phyloP scores from a whole-genome alignment of 2,113 vertebrate species.

The Mastomys natalensis region DNA sequence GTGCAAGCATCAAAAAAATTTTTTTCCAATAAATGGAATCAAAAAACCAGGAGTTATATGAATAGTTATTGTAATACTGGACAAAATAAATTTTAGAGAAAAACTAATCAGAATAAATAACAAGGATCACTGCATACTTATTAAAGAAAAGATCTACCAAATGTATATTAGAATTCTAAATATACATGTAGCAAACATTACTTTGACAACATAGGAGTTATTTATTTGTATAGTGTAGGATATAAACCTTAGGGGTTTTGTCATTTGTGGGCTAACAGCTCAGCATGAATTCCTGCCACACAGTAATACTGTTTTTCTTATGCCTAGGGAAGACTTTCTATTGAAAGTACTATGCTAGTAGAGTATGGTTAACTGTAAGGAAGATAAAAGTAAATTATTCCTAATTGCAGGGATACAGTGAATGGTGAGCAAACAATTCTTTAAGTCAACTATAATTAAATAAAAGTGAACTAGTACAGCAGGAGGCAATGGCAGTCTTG shows the following conservation, averaged over 20 bases:
- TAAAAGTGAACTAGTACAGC: not conserved
- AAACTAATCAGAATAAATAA: not conserved
- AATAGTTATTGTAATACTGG: not conserved
- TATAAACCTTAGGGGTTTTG: not conserved
- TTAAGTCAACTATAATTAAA: not conserved
- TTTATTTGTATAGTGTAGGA: not conserved
- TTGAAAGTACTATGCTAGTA: not conserved
- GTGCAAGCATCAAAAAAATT: not conserved
- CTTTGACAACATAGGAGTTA: not conserved
- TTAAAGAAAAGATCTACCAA: not conserved
- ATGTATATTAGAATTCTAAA: not conserved
- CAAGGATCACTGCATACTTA: not conserved
- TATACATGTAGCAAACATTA: not conserved
- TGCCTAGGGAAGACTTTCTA: not conserved
- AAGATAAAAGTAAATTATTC: not conserved
- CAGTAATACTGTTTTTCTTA: not conserved
- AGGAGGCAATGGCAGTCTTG: not conserved
- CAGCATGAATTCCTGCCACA: not conserved
- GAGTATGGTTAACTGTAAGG: not conserved
- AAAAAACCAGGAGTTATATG: not conserved
- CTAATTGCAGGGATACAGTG: not conserved
- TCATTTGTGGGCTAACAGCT: not conserved
- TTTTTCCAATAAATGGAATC: not conserved
- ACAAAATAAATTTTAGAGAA: not conserved
- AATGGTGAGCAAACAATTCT: not conserved